These are phyloP conservation scores for Gadus chalcogrammus DNA, from an alignment of 2,113 vertebrate genomes.

Conservation along the genomic window DNA sequence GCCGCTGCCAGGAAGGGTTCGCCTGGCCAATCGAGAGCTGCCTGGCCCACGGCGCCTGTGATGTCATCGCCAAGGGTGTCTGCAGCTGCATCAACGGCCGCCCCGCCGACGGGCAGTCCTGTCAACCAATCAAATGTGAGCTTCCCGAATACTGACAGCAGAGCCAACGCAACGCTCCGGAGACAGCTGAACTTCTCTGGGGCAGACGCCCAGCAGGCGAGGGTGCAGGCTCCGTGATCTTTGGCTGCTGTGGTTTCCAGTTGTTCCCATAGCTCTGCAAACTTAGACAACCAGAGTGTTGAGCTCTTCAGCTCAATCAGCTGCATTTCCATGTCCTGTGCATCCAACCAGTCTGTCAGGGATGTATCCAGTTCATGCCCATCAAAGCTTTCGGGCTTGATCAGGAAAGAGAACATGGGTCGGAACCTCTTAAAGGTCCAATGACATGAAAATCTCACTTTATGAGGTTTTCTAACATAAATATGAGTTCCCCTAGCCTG, in stretches of 20 bases:
- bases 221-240: background rate
- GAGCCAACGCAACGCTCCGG: background rate
- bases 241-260: background rate
- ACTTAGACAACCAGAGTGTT: too few species aligned
- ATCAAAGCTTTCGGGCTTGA: too few species aligned
- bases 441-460: too few species aligned
- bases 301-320: too few species aligned
- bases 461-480: too few species aligned
- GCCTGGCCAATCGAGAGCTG: constrained; percentile 52
- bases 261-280: background rate
- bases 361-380: background rate
- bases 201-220: background rate
- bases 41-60: constrained; percentile 46
- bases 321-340: too few species aligned
- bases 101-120: constrained; percentile 54
- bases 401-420: background rate
- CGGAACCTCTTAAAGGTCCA: too few species aligned
- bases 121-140: constrained; percentile 38
- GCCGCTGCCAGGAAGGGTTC: constrained; percentile 60
- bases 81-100: constrained; percentile 59
- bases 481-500: too few species aligned
- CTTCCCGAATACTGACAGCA: background rate
- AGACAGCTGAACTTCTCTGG: too few species aligned
- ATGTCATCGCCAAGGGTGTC: constrained; percentile 10
- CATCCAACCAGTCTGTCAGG: background rate